Evolutionary conservation across 2,797 vertebrate genomes (phyloP), one percentile per base, ranked within the genome.

Genomic region (Lateolabrax maculatus): DNA sequence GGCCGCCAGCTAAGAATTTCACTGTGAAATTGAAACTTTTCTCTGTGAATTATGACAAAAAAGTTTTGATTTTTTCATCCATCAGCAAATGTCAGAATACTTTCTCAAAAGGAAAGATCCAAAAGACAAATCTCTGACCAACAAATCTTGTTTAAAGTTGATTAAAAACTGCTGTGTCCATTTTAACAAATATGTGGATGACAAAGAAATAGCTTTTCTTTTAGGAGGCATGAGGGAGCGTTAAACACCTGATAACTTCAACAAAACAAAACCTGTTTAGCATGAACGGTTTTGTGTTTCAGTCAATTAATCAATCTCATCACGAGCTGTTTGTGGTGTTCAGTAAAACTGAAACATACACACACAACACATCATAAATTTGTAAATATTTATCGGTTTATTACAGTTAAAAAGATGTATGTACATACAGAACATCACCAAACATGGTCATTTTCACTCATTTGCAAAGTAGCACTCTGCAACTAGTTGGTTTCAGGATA

Each of bases 321-420:
- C 4, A 4, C 12, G 2, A 27, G 25, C 16, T 15, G 23, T 36
- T 55, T 13, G 1, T 57, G 25, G 6, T 8, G 25, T 65, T 73
- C 21, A 19, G 11, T 55, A 37, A 48, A 63, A 63, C 23, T 23
- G 16, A 73, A 66, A 77, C 19, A 37, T 23, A 78, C 43, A 80
- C 61, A 64, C 43, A 53, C 41, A 65, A 75, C 76, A 73, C 72
- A 31, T 81, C 25, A 72, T 84, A 68, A 84, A 90, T 88, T 87
- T 92, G 89, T 93, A 91, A 93, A 94, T 94, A 91, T 93, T 89
- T 90, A 93, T 93, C 85, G 41, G 86, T 95, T 93, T 94, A 93
- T 95, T 94, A 94, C 93, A 94, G 91, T 92, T 93, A 90, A 93
- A 93, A 94, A 93, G 88, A 93, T 91, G 83, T 95, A 93, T 94